Evolutionary conservation across 2,113 vertebrate species (phyloP), one percentile per base, ranked within the genome.

Genomic region (Stictonetta naevosa): DNA sequence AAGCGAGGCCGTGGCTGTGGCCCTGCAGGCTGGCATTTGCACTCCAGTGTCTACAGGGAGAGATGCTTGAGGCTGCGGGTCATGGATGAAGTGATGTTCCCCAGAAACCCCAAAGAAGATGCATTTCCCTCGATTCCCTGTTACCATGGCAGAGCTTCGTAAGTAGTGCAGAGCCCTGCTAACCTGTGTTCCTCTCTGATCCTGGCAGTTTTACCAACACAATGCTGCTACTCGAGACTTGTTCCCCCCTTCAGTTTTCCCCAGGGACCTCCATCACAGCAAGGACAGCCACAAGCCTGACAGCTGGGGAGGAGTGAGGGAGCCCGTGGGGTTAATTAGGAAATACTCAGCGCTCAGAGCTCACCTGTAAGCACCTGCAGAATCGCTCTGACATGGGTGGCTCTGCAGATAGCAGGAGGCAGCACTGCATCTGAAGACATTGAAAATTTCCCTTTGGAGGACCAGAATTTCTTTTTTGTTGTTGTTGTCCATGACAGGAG

Each of bases 1-100:
- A 15, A 74, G 33, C 0, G 0, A 11, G 76, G 23, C 52, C 11
- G 21, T 3, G 55, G 55, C 2, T 73, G 56, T 8, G 42, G 38
- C 14, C 75, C 66, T 5, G 52, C 25, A 15, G 90, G 52, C 33
- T 53, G 67, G 19, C 2, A 2, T 75, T 58, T 22, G 33, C 1
- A 1, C 13, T 42, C 21, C 2, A 1, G 3, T 28, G 60, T 33
- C 55, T 33, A 5, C 0, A 0, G 34, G 8, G 13, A 38, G 53
- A 60, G 6, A 8, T 42, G 50, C 10, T 8, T 11, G 12, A 6
- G 28, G 28, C 50, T 64, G 48, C 33, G 18, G 33, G 44, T 60
- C 6, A 0, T 4, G 2, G 11, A 44, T 16, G 33, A 34, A 8
- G 33, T 29, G 10, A 40, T 1, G 0, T 7, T 58, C 14, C 15